phyloP scores from a whole-genome alignment of 2,797 vertebrate species.

The Poeciliopsis infans region DNA sequence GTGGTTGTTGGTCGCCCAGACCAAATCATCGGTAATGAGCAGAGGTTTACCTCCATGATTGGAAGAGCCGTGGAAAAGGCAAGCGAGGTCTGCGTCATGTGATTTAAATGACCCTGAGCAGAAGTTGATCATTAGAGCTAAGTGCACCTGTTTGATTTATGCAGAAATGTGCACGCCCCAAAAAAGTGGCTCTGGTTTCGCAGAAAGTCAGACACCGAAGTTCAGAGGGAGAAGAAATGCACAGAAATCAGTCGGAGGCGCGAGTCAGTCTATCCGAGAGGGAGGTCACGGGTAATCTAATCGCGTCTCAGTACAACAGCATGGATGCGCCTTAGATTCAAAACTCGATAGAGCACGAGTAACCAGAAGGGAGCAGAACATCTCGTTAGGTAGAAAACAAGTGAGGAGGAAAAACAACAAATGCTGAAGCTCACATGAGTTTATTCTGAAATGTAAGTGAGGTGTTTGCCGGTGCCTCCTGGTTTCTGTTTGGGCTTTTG shows the following conservation, averaged over 20 bases:
- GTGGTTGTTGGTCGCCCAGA: constrained; percentile 4
- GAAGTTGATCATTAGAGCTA: constrained; percentile 6
- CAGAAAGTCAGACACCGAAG: constrained; percentile 16
- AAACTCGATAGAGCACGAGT: constrained; percentile 29
- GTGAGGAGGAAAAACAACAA: background rate
- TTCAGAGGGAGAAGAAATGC: constrained; percentile 18
- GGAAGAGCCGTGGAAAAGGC: background rate
- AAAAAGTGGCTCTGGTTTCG: constrained; percentile 2
- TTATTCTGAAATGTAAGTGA: constrained; percentile 6
- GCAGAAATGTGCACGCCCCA: background rate
- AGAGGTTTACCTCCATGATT: background rate
- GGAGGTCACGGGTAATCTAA: constrained; percentile 44
- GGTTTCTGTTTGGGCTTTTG: constrained; percentile 25
- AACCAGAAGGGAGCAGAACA: constrained; percentile 23
- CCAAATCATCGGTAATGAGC: constrained; percentile 23
- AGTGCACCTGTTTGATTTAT: constrained; percentile 1
- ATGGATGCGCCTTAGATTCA: constrained; percentile 20
- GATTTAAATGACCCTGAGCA: constrained; percentile 20
- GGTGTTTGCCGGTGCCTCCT: background rate
- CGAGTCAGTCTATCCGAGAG: constrained; percentile 38
- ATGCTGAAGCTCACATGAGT: constrained; percentile 8
- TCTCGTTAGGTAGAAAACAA: background rate
- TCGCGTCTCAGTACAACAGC: constrained; percentile 16
- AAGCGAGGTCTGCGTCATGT: background rate
- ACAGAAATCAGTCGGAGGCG: constrained; percentile 26